Evolutionary conservation across 2,113 vertebrate genomes (phyloP).

Genomic region (Riparia riparia): DNA sequence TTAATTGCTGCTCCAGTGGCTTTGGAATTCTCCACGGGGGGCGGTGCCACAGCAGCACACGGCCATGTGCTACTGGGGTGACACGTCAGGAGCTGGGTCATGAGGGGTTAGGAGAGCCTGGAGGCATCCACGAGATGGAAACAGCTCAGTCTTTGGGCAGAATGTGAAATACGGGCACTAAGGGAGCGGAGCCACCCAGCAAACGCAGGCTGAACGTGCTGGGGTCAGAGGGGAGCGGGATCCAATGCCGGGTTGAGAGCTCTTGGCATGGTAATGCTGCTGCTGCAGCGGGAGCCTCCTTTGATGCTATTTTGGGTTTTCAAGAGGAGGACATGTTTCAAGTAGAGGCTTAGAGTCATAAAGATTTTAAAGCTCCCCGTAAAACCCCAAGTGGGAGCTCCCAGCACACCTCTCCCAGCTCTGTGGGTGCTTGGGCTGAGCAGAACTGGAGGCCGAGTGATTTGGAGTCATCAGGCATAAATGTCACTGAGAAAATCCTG

Average conservation of each 20-base stretch:
- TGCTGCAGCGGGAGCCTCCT: neutral
- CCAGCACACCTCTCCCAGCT: neutral
- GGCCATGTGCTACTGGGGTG: neutral
- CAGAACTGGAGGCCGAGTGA: neutral
- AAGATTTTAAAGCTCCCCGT: neutral
- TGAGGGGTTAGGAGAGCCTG: neutral
- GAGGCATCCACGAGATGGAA: neutral
- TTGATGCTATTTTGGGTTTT: neutral
- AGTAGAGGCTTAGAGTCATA: neutral
- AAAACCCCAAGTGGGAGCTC: neutral
- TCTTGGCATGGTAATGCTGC: neutral
- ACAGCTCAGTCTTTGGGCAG: neutral
- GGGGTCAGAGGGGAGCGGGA: neutral
- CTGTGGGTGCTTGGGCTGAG: neutral
- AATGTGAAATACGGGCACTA: neutral
- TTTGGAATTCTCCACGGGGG: neutral
- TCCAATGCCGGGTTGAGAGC: neutral
- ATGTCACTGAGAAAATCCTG: neutral
- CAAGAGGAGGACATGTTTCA: neutral
- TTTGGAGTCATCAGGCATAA: neutral
- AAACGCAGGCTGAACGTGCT: neutral
- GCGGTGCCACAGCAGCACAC: rapidly evolving
- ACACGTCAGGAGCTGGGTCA: neutral
- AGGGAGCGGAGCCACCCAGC: neutral
- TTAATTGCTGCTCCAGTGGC: neutral